A percentile compares a stretch with the other conserved stretches of the same genome.
Evolutionary conservation across 2,113 vertebrate genomes (phyloP).

Genomic region (Meles meles): DNA sequence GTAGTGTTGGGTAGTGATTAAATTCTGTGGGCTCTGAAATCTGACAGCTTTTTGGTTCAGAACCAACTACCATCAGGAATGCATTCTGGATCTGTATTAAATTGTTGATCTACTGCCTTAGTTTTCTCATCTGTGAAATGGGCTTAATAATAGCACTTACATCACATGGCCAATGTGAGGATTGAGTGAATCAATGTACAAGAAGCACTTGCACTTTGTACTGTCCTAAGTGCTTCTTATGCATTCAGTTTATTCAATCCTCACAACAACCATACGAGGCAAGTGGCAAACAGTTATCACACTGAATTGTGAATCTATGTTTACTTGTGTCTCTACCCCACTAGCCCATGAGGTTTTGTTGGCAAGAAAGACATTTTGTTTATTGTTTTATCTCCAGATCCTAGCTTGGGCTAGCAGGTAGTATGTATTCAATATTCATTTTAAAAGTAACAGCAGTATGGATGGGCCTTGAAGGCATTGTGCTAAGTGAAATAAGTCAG

Average conservation of each 20-base stretch:
- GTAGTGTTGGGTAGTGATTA: not conserved
- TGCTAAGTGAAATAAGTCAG: not conserved
- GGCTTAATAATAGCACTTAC: not conserved
- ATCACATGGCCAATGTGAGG: not conserved
- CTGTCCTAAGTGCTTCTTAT: not conserved
- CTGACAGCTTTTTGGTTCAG: not conserved
- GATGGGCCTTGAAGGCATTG: not conserved
- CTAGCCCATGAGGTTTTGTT: not conserved
- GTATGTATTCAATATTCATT: not conserved
- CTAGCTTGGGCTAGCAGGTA: not conserved
- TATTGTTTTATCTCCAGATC: not conserved
- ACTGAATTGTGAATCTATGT: not conserved
- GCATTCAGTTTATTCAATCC: not conserved
- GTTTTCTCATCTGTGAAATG: not conserved
- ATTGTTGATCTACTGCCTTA: not conserved
- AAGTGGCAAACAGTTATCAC: not conserved
- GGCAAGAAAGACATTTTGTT: not conserved
- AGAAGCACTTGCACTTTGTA: not conserved
- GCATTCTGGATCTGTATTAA: not conserved
- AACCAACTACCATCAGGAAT: not conserved
- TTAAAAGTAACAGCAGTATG: not conserved
- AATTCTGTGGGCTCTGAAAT: not conserved
- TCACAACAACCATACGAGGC: not conserved
- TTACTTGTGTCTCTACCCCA: not conserved
- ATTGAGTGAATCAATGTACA: not conserved